phyloP scores from a whole-genome alignment of 2,888 invertebrate genomes.

The Himalopsyche anomala region DNA sequence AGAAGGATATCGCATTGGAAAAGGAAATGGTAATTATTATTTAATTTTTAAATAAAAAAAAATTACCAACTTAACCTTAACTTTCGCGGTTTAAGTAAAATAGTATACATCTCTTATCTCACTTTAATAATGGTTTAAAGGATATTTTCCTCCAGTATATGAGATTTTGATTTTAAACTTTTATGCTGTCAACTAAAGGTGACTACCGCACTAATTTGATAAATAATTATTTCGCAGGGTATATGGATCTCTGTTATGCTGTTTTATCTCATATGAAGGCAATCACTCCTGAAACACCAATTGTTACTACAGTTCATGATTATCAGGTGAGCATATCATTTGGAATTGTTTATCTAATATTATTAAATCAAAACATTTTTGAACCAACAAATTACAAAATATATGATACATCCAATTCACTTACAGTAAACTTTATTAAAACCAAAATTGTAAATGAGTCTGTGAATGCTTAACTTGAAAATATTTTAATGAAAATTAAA shows the following conservation, averaged over 20 bases:
- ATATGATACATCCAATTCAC: too few relatives aligned
- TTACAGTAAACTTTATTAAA: too few relatives aligned
- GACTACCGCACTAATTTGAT: not conserved
- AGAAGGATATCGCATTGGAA: constrained; percentile 89
- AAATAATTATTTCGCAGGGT: constrained; percentile 73
- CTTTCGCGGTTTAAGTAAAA: too few relatives aligned
- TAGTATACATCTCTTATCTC: not conserved
- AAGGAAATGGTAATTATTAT: constrained; percentile 81
- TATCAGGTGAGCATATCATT: constrained; percentile 78
- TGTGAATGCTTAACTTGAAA: too few relatives aligned
- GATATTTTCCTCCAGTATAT: not conserved
- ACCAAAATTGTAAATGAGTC: not conserved
- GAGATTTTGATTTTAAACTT: not conserved
- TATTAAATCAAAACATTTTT: too few relatives aligned
- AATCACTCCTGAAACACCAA: constrained; percentile 83
- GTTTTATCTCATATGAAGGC: constrained; percentile 88
- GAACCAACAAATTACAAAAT: too few relatives aligned
- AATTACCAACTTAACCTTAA: too few relatives aligned
- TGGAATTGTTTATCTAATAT: not conserved
- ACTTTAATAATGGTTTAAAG: not conserved
- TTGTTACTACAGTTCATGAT: constrained; percentile 91
- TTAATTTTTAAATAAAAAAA: not conserved
- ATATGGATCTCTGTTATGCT: constrained; percentile 90
- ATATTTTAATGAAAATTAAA: not conserved
- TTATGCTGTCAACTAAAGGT: too few relatives aligned